Base-by-base conservation (phyloP, 2,113 vertebrate species). In the Hypanus sabinus region DNA sequence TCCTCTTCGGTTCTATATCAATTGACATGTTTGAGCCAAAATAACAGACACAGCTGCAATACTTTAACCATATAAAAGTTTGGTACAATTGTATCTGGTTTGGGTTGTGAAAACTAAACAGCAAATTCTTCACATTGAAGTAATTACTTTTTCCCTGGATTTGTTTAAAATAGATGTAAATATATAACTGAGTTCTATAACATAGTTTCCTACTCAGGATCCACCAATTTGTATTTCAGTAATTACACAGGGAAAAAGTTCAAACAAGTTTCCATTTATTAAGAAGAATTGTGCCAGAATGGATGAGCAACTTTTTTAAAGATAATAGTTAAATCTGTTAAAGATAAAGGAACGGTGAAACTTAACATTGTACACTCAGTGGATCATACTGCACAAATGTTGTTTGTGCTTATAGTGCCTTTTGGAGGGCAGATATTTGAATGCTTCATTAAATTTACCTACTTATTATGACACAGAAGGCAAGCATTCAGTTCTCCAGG, bases 71-170 rank as follows among this genome's bases (percentile, higher is more conserved):
- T 70, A 11, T 71, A 4, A 73, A 12, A 55, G 36, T 24, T 36
- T 38, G 30, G 27, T 87, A 57, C 18, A 33, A 92, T 71, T 46
- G 68, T 65, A 92, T n/a, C 70, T 73, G 91, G 22, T 93, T 70
- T 55, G 12, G 24, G 68, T 73, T 46, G 65, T 5, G 38, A 93
- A 71, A 73, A 73, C 36, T 14, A 93, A 73, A 46, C 36, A 73
- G 38, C 11, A 55, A 73, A 93, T 93, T 55, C 68, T 36, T 93
- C 68, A 73, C 71, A 73, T 27, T 93, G 90, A 38, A 93, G 90
- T 68, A 93, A 93, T 93, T 93, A 73, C 20, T 22, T 93, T 70
- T 68, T 92, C 33, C 71, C 38, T 93, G 36, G 20, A 73, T 93
- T 93, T 93, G 90, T 73, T 92, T 92, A 46, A 71, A 73, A 24